phyloP scores from a whole-genome alignment of 1,140 invertebrate genomes.

The Gryon sp. region DNA sequence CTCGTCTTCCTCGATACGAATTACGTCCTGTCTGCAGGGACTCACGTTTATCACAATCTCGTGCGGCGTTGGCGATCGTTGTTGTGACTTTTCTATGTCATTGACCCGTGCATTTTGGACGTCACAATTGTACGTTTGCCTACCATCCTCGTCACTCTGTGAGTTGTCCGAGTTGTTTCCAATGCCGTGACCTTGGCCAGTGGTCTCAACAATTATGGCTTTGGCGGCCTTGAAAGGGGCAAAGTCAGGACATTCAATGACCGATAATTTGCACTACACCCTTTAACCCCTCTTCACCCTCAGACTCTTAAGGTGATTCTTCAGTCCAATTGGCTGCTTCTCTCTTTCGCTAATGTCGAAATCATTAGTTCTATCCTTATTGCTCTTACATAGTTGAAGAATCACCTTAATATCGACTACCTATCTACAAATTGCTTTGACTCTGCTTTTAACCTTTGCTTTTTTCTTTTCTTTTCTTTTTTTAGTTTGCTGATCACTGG shows the following conservation, averaged over 20 bases:
- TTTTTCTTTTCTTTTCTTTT: no score
- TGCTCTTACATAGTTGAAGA: no score
- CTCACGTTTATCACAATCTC: conserved; percentile 80
- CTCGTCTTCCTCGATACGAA: conserved; percentile 78
- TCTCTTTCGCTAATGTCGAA: no score
- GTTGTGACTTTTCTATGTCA: conserved; percentile 41
- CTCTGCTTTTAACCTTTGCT: conserved; percentile 46
- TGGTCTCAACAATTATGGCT: conserved; percentile 46
- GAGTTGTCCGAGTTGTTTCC: conserved; percentile 23
- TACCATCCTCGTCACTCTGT: no score
- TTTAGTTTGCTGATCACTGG: no score
- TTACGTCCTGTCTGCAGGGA: conserved; percentile 77
- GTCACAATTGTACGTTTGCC: conserved; percentile 66
- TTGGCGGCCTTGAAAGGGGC: conserved; percentile 57
- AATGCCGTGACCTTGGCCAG: conserved; percentile 64
- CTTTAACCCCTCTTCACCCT: no score
- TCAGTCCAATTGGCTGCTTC: no score
- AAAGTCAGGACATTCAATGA: conserved; percentile 57
- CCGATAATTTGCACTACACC: conserved; percentile 30
- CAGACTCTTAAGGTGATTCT: no score
- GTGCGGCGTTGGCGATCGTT: conserved; percentile 70
- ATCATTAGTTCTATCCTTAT: no score
- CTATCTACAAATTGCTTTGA: conserved; percentile 51
- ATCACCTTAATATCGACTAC: no score
- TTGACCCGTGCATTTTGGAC: conserved; percentile 55